Base-by-base conservation (phyloP, 2,797 vertebrate species). In the Chelonia mydas region DNA sequence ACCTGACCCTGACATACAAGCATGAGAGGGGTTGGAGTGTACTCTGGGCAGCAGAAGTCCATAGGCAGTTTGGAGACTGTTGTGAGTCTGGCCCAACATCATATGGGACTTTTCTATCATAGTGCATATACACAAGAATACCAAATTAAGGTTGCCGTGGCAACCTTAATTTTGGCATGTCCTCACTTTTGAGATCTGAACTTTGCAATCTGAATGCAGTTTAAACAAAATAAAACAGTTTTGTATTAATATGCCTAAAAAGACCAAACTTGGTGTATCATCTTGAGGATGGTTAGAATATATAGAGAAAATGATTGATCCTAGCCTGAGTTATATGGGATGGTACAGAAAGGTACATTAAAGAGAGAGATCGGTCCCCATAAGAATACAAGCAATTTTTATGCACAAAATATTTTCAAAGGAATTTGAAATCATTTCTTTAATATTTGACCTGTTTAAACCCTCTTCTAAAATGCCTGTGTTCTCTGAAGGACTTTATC, bases 361-460 rank as follows among this genome's bases (percentile, higher is more conserved):
- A 76, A 76, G 72, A 76, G 25, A 76, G 13, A 91, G 53, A 55
- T 11, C 10, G 6, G 45, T 68, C 37, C 88, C 84, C 72, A 90
- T 55, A 91, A 51, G 93, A 86, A 81, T 57, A 85, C 45, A 74
- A 76, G 12, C 23, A 68, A 50, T 16, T 74, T 95, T 93, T 92
- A 87, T 11, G 9, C 4, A 87, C 23, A 3, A 84, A 51, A 84
- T 84, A n/a, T 81, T 94, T 95, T 83, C 59, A 84, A 23, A 91
- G 79, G 79, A 93, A 84, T 81, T 47, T 41, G 21, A 95, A 3
- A 59, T 90, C 31, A 51, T 95, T 95, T 92, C 92, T 92, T 92
- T 80, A 45, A 10, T 54, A 31, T 51, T 74, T 16, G 27, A 51
- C 81, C 50, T 55, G 6, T 61, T 91, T 91, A 79, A 93, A 54